These are phyloP conservation scores for Psammodynastes pulverulentus DNA, from an alignment of 2,113 vertebrate species.

Conservation along the genomic window DNA sequence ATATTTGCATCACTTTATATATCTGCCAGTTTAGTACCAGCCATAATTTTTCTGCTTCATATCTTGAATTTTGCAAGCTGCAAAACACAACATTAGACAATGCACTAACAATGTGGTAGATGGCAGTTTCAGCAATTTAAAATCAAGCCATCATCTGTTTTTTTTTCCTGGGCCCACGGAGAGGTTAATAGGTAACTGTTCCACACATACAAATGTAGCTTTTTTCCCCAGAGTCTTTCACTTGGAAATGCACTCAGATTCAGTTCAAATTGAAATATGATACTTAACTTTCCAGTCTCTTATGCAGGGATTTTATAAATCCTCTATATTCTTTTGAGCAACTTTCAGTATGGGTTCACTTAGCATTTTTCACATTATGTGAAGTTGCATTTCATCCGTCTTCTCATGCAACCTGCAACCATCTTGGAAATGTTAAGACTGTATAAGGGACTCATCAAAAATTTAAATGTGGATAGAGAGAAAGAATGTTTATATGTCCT, in stretches of 20 bases:
- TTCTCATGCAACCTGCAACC: neutral
- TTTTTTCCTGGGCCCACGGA: neutral
- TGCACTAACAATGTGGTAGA: neutral
- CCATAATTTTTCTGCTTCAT: neutral
- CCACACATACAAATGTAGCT: neutral
- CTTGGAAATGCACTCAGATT: constrained; percentile 14
- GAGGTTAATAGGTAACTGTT: neutral
- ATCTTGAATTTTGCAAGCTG: constrained; percentile 2
- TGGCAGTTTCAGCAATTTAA: neutral
- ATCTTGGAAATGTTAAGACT: neutral
- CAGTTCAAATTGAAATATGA: neutral
- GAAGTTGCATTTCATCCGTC: neutral
- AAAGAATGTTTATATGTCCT: neutral
- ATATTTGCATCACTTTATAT: neutral
- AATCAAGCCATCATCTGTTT: neutral
- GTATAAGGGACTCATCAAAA: neutral
- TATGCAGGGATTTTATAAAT: neutral
- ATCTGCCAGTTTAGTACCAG: neutral
- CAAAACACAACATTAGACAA: neutral
- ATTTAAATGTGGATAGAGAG: neutral
- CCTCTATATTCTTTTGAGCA: neutral
- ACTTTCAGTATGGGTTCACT: neutral
- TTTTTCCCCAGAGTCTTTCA: neutral
- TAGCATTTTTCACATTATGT: neutral
- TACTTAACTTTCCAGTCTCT: neutral